A percentile compares a stretch with the other conserved stretches of the same genome.
Conservation (phyloP, 2,113 vertebrate species). For the Calypte anna region DNA sequence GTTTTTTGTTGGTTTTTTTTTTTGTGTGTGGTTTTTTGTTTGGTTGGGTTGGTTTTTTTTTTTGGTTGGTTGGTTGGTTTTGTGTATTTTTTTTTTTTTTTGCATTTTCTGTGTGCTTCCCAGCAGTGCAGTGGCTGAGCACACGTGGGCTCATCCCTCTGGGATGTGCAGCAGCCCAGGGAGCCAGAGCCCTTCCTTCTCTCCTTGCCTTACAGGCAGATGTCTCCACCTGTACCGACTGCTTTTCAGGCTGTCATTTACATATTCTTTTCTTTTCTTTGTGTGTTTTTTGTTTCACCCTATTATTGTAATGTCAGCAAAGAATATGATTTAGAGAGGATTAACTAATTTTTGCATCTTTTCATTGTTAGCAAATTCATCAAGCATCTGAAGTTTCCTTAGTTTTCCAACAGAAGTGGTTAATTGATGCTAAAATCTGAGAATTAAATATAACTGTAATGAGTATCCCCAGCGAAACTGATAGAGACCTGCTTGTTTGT, state of each 20-base stretch:
- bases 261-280: not conserved
- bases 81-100: too few species aligned
- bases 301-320: not conserved
- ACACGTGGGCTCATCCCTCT: fast-evolving
- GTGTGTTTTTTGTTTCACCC: not conserved
- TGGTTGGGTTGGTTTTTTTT: too few species aligned
- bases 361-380: not conserved
- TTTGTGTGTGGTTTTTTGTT: too few species aligned
- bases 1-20: too few species aligned
- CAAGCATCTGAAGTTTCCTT: not conserved
- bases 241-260: not conserved
- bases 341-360: not conserved
- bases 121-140: fast-evolving
- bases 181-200: too few species aligned
- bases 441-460: not conserved
- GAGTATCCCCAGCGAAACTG: not conserved
- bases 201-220: too few species aligned
- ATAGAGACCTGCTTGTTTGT: conserved; percentile 23
- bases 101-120: fast-evolving
- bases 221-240: not conserved
- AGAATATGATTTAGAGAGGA: not conserved
- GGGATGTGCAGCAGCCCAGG: too few species aligned
- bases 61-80: too few species aligned
- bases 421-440: conserved; percentile 1
- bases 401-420: not conserved